Conservation (phyloP, 2,797 vertebrate genomes). For the Anisognathus igniventris region DNA sequence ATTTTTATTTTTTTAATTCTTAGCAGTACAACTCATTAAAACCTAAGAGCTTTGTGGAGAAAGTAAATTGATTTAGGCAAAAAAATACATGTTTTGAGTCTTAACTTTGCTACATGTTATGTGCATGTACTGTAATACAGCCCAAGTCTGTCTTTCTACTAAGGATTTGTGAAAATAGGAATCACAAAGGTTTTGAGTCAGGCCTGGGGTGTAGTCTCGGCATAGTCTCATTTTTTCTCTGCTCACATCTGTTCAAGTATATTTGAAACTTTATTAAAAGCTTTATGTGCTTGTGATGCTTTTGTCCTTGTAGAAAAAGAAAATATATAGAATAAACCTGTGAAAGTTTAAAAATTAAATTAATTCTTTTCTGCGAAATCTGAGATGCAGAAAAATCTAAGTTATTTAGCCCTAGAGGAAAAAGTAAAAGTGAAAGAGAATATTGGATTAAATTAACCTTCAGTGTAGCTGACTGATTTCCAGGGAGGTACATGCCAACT, state of each 20-base stretch:
- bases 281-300: not conserved
- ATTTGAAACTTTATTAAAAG: not conserved
- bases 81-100: not conserved
- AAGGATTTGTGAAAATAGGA: not conserved
- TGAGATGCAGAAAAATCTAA: not conserved
- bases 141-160: not conserved
- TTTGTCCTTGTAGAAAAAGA: not conserved
- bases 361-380: not conserved
- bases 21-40: not conserved
- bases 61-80: not conserved
- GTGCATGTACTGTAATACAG: not conserved
- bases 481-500: not conserved
- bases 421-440: not conserved
- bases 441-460: conserved; percentile 6
- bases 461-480: conserved; percentile 1
- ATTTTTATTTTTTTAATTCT: not conserved
- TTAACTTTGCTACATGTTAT: not conserved
- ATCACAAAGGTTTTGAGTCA: not conserved
- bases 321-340: not conserved
- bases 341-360: not conserved
- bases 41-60: not conserved
- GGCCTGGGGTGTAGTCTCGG: not conserved
- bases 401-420: not conserved
- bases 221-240: not conserved
- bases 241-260: not conserved